A percentile compares a stretch with the other conserved stretches of the same genome.
These are phyloP conservation scores for Ancistrus triradiatus DNA, from an alignment of 2,113 vertebrate genomes.

Conservation along the genomic window DNA sequence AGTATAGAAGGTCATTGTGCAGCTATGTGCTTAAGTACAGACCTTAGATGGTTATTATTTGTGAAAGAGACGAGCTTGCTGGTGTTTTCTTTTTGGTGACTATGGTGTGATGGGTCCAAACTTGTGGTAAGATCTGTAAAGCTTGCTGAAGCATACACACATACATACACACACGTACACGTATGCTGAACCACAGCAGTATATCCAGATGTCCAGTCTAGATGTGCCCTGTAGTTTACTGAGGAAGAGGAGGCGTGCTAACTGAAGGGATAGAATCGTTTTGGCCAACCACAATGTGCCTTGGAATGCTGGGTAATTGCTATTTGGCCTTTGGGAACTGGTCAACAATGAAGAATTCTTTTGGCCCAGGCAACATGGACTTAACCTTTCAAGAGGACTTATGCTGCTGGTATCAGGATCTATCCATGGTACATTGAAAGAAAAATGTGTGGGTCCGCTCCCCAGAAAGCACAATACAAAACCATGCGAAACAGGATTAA, in stretches of 20 bases:
- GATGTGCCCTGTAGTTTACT: constrained; percentile 14
- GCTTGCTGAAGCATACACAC: constrained; percentile 9
- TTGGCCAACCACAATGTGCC: constrained; percentile 63
- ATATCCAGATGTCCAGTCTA: constrained; percentile 24
- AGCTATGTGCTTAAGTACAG: constrained; percentile 21
- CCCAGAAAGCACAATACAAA: too few relatives aligned
- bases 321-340: constrained; percentile 48
- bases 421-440: neutral
- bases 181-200: constrained; percentile 6
- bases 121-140: constrained; percentile 37
- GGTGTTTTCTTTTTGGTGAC: constrained; percentile 30
- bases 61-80: constrained; percentile 20
- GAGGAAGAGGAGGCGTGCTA: constrained; percentile 47
- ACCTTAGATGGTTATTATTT: constrained; percentile 17
- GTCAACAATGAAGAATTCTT: constrained; percentile 35
- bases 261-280: constrained; percentile 59
- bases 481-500: neutral
- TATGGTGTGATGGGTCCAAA: constrained; percentile 28
- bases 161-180: constrained; percentile 9
- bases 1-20: constrained; percentile 13
- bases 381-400: constrained; percentile 15
- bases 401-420: constrained; percentile 9
- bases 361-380: constrained; percentile 16
- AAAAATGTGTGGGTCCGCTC: neutral
- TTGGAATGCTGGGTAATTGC: constrained; percentile 64